These are phyloP conservation scores for Panopea generosa DNA, from an alignment of 2,888 invertebrate species.

Conservation along the genomic window DNA sequence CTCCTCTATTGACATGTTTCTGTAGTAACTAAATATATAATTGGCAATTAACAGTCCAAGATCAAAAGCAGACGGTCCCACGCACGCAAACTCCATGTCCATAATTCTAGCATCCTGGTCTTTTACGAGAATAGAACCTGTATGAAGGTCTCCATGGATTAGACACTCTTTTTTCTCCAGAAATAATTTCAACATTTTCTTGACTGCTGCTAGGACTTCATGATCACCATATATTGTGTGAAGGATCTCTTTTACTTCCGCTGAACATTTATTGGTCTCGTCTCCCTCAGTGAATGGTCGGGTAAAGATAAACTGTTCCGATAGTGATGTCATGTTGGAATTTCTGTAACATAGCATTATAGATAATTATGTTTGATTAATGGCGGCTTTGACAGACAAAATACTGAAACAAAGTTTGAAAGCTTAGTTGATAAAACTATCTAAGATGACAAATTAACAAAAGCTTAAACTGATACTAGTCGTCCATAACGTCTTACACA, in stretches of 20 bases:
- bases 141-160: conserved; percentile 76
- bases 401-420: too few relatives aligned
- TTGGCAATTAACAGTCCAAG: conserved; percentile 74
- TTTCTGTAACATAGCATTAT: conserved; percentile 66
- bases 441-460: too few relatives aligned
- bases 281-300: conserved; percentile 63
- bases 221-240: conserved; percentile 62
- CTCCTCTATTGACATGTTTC: conserved; percentile 71
- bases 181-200: conserved; percentile 67
- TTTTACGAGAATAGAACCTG: conserved; percentile 74
- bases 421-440: too few relatives aligned
- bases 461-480: too few relatives aligned
- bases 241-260: conserved; percentile 57
- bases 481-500: too few relatives aligned
- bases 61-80: conserved; percentile 77
- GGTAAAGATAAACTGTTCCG: conserved; percentile 71
- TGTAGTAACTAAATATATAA: conserved; percentile 74
- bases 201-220: conserved; percentile 57
- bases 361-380: too few relatives aligned
- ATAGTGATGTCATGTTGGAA: conserved; percentile 60
- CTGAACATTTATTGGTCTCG: conserved; percentile 65
- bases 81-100: conserved; percentile 70
- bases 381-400: too few relatives aligned
- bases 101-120: conserved; percentile 63
- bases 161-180: conserved; percentile 74